Evolutionary conservation across 2,797 vertebrate genomes (phyloP).

Genomic region (Nasua narica): DNA sequence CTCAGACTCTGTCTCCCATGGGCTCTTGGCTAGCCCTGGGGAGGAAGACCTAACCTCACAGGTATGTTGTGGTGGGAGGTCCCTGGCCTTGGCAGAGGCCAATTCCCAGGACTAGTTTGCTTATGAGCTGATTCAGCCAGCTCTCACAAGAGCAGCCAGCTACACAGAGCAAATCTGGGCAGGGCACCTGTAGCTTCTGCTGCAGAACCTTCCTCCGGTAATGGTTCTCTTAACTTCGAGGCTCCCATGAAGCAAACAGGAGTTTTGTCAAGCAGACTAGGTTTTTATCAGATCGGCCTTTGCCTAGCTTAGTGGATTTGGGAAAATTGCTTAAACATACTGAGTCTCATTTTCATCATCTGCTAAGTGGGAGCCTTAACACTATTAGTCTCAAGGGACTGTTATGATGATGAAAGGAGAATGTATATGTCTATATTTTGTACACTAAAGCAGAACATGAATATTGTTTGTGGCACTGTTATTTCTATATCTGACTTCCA

Average conservation of each 20-base stretch:
- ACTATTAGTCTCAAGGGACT: background rate
- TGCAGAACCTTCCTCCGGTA: background rate
- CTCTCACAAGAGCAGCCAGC: background rate
- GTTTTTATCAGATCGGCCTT: background rate
- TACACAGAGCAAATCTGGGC: fast-evolving
- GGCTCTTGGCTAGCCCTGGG: background rate
- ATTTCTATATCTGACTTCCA: background rate
- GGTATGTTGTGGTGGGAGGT: background rate
- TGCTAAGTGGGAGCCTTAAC: background rate
- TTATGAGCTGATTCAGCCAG: background rate
- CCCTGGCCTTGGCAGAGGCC: background rate
- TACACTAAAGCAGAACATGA: background rate
- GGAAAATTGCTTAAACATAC: background rate
- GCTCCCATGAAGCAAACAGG: background rate
- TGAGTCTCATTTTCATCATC: background rate
- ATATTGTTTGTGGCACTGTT: background rate
- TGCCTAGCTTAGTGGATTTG: background rate
- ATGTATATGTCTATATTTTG: background rate
- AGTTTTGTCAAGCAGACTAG: background rate
- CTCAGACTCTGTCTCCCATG: background rate
- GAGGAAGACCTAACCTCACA: background rate
- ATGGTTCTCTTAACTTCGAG: background rate
- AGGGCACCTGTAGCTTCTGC: background rate
- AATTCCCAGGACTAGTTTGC: background rate
- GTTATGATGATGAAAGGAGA: background rate